Percentiles rank a stretch among this genome's conserved stretches.
These are phyloP conservation scores for Saccostrea echinata DNA, from an alignment of 1,140 invertebrate species.

Conservation along the genomic window DNA sequence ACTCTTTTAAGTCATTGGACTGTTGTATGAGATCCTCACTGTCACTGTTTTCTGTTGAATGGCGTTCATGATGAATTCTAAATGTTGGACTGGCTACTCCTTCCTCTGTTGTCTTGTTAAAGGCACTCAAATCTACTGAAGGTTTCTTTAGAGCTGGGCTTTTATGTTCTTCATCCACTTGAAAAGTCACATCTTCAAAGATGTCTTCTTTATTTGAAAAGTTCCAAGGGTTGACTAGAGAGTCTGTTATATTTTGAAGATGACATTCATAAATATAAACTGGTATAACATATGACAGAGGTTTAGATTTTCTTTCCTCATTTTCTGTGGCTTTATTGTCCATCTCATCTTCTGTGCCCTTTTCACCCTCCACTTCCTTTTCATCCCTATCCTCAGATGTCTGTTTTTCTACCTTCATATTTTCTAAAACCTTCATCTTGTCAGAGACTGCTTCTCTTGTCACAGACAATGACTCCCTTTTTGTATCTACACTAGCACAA, in stretches of 20 bases:
- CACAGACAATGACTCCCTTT: not conserved
- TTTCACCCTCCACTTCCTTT: not conserved
- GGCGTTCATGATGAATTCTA: conserved; percentile 66
- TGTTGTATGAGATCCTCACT: conserved; percentile 82
- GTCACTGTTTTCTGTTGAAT: conserved; percentile 70
- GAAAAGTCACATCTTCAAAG: conserved; percentile 78
- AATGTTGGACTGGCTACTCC: not conserved
- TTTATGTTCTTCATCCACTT: conserved; percentile 50
- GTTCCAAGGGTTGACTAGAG: conserved; percentile 81
- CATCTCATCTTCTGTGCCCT: not conserved
- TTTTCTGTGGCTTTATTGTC: not conserved
- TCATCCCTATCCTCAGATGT: not conserved
- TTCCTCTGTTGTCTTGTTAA: not conserved
- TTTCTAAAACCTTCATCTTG: not conserved
- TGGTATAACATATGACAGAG: conserved; percentile 81
- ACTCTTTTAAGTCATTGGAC: conserved; percentile 83
- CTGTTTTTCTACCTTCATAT: not conserved
- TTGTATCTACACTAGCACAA: conserved; percentile 13
- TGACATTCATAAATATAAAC: conserved; percentile 88
- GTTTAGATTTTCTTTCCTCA: not conserved
- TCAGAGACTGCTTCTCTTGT: not conserved
- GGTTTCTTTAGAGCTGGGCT: conserved; percentile 50
- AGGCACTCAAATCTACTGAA: conserved; percentile 61
- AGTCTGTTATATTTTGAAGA: conserved; percentile 83
- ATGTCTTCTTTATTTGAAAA: conserved; percentile 75